These are phyloP conservation scores for Mythimna albipuncta DNA, from an alignment of 2,888 invertebrate species.

Conservation along the genomic window DNA sequence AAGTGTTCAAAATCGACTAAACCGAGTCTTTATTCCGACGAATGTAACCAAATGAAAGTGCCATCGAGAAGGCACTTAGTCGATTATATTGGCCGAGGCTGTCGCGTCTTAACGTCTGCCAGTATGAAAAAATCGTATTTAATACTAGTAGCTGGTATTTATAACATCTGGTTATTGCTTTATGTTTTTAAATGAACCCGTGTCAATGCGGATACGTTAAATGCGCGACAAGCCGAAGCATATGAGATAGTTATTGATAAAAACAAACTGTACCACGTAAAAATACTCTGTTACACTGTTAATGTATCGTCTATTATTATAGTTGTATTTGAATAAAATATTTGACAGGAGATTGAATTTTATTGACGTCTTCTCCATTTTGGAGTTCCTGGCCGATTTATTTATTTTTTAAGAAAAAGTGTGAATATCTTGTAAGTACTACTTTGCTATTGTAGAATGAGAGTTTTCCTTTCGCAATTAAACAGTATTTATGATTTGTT, in stretches of 20 bases:
- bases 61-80: constrained; percentile 51
- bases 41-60: constrained; percentile 51
- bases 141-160: neutral
- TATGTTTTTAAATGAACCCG: neutral
- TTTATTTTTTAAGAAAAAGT: too few species aligned
- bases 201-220: constrained; percentile 2
- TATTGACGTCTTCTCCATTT: constrained; percentile 14
- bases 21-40: constrained; percentile 9
- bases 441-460: too few species aligned
- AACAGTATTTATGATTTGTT: too few species aligned
- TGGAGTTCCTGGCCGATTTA: neutral
- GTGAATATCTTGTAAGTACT: too few species aligned
- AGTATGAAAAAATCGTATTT: neutral
- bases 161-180: neutral
- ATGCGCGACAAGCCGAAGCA: constrained; percentile 20
- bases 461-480: too few species aligned
- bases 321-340: constrained; percentile 75
- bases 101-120: constrained; percentile 12
- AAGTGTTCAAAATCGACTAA: constrained; percentile 40
- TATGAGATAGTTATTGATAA: constrained; percentile 41
- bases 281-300: constrained; percentile 83
- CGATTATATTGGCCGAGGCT: constrained; percentile 13
- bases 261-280: constrained; percentile 62
- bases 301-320: constrained; percentile 75
- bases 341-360: constrained; percentile 59